Evolutionary conservation across 2,888 invertebrate genomes (phyloP), one percentile per base, ranked within the genome.

Genomic region (Drosophila falleni): DNA sequence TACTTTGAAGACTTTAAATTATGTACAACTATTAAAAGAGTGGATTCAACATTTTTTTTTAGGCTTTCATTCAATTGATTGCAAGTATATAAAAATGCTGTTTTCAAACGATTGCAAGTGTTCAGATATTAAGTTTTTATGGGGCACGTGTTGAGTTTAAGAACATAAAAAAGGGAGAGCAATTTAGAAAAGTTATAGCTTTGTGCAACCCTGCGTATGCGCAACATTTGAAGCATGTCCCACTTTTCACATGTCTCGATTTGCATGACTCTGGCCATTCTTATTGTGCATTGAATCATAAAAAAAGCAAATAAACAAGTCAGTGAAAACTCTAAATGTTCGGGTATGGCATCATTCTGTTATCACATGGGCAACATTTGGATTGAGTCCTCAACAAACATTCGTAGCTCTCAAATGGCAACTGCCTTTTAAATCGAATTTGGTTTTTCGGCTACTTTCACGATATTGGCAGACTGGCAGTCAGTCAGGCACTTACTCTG

Each of bases 71-170:
- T 65, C 65, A 74, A 74, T 74, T 74, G 74, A 74, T 74, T 70
- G 65, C 70, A 59, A 65, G 70, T 53, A 26, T 33, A 59, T 64
- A 68, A 68, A 71, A 62, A 23, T 47, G 63, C 41, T 74, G 64
- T 58, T 63, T 47, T 41, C 47, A 54, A 64, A 42, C 56, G 47
- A 62, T 54, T 55, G 29, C 35, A 11, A 50, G 44, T 39, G 51
- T 53, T 53, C 49, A 15, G 54, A 49, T 61, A 62, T 71, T 62
- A 64, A 70, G 58, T 54, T 79, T 51, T 71, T 79, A 74, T 75
- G 33, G 71, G 47, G 63, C 67, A 76, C 80, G 80, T 76, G 78
- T 75, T 75, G 67, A 71, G 63, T 71, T 71, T 64, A 65, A 50
- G 71, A 49, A 65, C 71, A 26, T 37, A 55, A 47, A 53, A 26